These are phyloP conservation scores for Otis tarda DNA, from an alignment of 2,113 vertebrate species.

Conservation along the genomic window DNA sequence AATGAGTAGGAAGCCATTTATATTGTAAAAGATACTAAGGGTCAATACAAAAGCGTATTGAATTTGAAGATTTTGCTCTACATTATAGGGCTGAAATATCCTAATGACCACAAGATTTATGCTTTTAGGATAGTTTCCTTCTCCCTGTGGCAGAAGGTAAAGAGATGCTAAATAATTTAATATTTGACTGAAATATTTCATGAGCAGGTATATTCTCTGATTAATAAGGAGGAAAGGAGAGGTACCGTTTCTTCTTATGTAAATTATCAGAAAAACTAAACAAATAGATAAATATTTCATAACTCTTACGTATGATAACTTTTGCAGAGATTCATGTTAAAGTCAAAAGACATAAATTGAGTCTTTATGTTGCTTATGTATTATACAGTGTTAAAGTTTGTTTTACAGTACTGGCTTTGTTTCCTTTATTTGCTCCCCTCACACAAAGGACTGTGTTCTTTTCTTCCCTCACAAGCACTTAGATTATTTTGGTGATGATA, in stretches of 20 bases:
- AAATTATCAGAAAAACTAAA: background rate
- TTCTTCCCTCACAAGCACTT: background rate
- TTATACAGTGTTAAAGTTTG: background rate
- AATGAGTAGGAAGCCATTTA: background rate
- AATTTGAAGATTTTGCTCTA: background rate
- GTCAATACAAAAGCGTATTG: background rate
- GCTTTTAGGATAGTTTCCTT: background rate
- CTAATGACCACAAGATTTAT: background rate
- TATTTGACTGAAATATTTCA: background rate
- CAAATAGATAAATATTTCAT: background rate
- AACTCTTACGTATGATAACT: background rate
- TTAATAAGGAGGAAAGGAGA: background rate
- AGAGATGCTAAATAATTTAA: background rate
- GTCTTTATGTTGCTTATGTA: accelerated
- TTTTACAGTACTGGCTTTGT: background rate
- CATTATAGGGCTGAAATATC: background rate
- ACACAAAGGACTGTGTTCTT: background rate
- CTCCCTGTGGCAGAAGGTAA: background rate
- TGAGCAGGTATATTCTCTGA: background rate
- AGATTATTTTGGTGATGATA: background rate
- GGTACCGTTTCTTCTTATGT: background rate
- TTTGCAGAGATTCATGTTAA: background rate
- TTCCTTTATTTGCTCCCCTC: background rate
- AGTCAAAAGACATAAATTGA: background rate
- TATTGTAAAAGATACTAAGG: background rate